Evolutionary conservation across 2,797 vertebrate genomes (phyloP), one percentile per base, ranked within the genome.

Genomic region (Melanotaenia trifasciata): DNA sequence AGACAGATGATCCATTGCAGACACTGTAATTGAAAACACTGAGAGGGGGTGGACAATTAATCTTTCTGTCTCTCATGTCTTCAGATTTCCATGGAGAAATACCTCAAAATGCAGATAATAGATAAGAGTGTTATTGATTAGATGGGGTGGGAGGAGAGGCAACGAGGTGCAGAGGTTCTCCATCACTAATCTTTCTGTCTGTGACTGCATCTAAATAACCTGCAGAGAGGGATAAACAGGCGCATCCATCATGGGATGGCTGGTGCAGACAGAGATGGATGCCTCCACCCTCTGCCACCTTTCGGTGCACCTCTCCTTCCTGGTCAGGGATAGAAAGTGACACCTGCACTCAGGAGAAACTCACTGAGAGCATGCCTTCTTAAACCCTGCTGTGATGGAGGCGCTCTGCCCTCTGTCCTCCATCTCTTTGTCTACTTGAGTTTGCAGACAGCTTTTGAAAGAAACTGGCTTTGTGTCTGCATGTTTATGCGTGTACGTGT

Each of bases 161-260:
- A 60, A 83, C 72, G 69, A 78, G 88, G 79, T 84, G 87, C 81
- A 76, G 84, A 84, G 81, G 87, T 90, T 91, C 83, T 90, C 90
- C 90, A 89, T 92, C 90, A 92, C 87, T 90, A 89, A 92, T 92
- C 90, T 88, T 83, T 84, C 84, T 80, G 78, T 80, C 87, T 86
- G 85, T 77, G 86, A 88, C 91, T 90, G 92, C 92, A 91, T 94
- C 93, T 93, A 93, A 94, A 94, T 93, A 93, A 93, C 93, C 92
- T 92, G 89, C 90, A 91, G 91, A 90, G 80, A 83, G 85, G 89
- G 86, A 92, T 94, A 93, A 94, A 94, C 93, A 93, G 91, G 76
- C 62, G 61, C 92, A 95, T 95, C 89, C 90, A 93, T 94, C 93
- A 94, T 73, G 62, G 84, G 81, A 84, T 43, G 74, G 72, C 81